A percentile compares a stretch with the other conserved stretches of the same genome.
phyloP scores from a whole-genome alignment of 35 echinoderm and acorn worm species.

The Heliocidaris erythrogramma region DNA sequence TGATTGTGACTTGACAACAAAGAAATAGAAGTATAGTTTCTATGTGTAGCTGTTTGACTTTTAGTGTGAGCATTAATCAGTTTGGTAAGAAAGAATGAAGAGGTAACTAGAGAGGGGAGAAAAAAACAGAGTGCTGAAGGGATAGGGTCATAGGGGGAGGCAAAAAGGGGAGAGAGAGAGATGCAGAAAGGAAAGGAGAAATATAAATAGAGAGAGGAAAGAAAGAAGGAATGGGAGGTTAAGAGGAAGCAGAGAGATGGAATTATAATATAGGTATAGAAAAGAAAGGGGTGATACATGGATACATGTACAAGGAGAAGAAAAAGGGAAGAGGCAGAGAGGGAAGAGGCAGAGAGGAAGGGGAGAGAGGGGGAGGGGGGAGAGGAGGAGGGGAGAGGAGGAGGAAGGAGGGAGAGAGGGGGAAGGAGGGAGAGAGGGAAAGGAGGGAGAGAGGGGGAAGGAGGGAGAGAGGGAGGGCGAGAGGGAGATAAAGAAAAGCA shows the following conservation, averaged over 20 bases:
- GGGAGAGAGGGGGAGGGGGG: not conserved
- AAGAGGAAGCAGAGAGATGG: not conserved
- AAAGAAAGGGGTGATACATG: not conserved
- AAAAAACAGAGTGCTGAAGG: not conserved
- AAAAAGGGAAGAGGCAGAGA: too few species aligned
- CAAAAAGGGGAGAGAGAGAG: not conserved
- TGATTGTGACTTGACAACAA: too few species aligned
- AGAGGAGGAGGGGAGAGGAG: not conserved
- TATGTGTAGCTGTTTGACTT: too few species aligned
- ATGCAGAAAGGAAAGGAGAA: not conserved
- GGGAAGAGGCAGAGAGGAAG: not conserved
- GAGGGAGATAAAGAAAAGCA: too few species aligned
- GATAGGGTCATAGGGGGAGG: not conserved
- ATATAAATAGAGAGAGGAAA: not conserved
- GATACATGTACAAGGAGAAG: not conserved
- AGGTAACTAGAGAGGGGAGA: not conserved
- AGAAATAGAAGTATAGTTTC: too few species aligned
- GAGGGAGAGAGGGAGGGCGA: not conserved
- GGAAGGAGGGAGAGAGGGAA: not conserved
- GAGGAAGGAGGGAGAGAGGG: not conserved
- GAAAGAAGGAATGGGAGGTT: not conserved
- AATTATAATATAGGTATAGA: not conserved
- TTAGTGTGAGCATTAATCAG: too few species aligned
- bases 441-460: slow-evolving; percentile 45
- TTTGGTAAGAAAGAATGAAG: not conserved